Evolutionary conservation across 1,140 invertebrate genomes (phyloP), one percentile per base, ranked within the genome.

Genomic region (Telenomus remus): DNA sequence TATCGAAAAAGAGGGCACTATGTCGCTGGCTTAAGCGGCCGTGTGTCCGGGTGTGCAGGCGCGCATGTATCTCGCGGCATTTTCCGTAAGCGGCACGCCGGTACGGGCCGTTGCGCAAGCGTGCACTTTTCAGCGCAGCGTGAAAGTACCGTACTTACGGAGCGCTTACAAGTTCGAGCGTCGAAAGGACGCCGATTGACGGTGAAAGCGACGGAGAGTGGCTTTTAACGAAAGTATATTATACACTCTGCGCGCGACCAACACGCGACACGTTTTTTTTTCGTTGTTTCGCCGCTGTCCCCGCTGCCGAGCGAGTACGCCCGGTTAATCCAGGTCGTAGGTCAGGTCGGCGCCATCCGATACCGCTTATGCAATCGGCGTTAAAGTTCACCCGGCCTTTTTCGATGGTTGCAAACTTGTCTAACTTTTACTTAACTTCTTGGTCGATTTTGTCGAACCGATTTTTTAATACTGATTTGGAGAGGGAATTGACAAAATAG

Each of bases 1-100:
- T 39, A n/a, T 71, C 48, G 19, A 48, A 76, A 79, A 70, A 47
- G 73, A 72, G 76, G 76, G 68, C 76, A 78, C 76, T 79, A 53
- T 80, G 77, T 77, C 76, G 69, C 55, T 27, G 56, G 50, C 43
- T 65, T 49, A 57, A 39, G 33, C 53, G 13, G 27, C 51, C 33
- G 46, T 42, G 46, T 43, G 5, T 48, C 51, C 50, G 43, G 46
- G 47, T 42, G 39, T 19, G 37, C 19, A 27, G 55, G 57, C 47
- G 59, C 69, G 69, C 48, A 48, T 60, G 19, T 72, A 72, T 64
- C 47, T 46, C 53, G 48, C 48, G 44, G 55, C 50, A 68, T 66
- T 76, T 71, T 76, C 55, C 54, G 12, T 72, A 69, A 64, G 55
- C 59, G 59, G 46, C 46, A 19, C 55, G 46, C 15, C 35, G 27